Conservation (phyloP, 1,140 invertebrate species). For the Bombus picipes region DNA sequence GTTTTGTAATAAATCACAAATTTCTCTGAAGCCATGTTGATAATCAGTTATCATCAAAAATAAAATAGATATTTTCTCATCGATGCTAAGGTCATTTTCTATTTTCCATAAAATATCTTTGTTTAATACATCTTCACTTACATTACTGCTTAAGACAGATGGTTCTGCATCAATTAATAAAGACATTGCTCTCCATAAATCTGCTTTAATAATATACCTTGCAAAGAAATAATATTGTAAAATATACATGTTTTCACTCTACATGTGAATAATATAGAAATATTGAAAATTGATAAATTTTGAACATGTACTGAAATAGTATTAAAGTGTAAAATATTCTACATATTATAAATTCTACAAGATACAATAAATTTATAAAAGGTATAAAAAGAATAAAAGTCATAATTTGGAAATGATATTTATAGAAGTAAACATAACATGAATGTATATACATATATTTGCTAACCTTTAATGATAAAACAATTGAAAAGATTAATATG, state of each 20-base stretch:
- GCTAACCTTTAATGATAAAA: neutral
- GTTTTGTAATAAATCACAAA: constrained; percentile 32
- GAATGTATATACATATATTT: neutral
- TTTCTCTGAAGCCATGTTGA: constrained; percentile 20
- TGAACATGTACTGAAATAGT: neutral
- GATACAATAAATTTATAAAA: neutral
- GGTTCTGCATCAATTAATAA: constrained; percentile 18
- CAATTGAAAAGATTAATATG: neutral
- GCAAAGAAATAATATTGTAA: neutral
- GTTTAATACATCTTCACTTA: constrained; percentile 18
- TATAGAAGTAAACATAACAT: neutral
- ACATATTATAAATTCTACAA: neutral
- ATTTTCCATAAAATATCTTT: constrained; percentile 49
- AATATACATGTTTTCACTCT: neutral
- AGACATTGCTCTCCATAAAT: constrained; percentile 10
- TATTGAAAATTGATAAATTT: neutral
- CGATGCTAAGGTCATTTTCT: constrained; percentile 62
- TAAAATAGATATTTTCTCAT: constrained; percentile 66
- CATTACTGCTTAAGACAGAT: neutral
- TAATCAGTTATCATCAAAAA: constrained; percentile 64
- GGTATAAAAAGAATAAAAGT: neutral
- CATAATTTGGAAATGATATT: neutral
- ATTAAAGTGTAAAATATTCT: neutral
- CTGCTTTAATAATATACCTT: neutral
- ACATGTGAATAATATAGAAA: no score